Percentiles rank a stretch among this genome's conserved stretches.
Conservation (phyloP, 2,113 vertebrate species). For the Solea senegalensis region DNA sequence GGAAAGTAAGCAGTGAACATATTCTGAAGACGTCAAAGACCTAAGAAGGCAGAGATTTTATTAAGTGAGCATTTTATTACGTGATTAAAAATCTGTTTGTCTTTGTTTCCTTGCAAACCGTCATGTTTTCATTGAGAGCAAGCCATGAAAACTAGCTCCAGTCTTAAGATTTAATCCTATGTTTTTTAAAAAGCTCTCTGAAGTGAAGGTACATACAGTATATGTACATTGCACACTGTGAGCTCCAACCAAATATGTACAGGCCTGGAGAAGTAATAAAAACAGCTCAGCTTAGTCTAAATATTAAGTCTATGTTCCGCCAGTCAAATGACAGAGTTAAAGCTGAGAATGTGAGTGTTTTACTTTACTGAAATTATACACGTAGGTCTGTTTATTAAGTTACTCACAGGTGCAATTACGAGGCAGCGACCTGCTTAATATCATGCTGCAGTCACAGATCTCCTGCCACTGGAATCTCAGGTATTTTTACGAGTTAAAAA, state of each 20-base stretch:
- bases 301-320: neutral
- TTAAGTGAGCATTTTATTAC: no score
- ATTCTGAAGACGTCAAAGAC: no score
- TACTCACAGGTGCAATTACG: conserved; percentile 19
- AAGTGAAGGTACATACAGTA: neutral
- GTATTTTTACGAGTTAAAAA: conserved; percentile 25
- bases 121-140: no score
- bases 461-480: conserved; percentile 33
- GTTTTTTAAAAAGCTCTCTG: neutral
- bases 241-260: neutral
- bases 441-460: neutral
- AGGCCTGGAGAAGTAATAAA: neutral
- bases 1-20: no score
- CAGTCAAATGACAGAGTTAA: conserved; percentile 16
- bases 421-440: conserved; percentile 3
- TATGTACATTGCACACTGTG: neutral
- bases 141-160: no score
- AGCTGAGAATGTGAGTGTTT: neutral
- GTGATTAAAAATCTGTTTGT: no score
- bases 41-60: no score
- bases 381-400: neutral
- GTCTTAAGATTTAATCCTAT: no score
- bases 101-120: no score
- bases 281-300: neutral
- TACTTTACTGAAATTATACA: neutral